Evolutionary conservation across 2,797 vertebrate species (phyloP), one percentile per base, ranked within the genome.

Genomic region (Ispidina picta): DNA sequence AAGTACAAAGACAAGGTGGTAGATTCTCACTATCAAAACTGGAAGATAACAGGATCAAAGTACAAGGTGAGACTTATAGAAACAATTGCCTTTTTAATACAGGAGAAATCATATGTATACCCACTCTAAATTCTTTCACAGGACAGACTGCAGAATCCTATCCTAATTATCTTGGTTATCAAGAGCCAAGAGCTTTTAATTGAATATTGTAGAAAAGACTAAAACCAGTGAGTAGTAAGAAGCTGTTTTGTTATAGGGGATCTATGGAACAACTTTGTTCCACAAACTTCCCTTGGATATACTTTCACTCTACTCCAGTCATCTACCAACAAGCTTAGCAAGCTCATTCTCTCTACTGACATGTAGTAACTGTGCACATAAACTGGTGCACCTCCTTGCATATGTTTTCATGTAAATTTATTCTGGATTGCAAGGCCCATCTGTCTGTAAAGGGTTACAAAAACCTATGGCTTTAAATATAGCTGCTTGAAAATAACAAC

Each of bases 11-110:
- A 35, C 9, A 66, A 51, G 25, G 29, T 33, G 7, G 6, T 23
- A 44, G 46, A 29, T 31, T 86, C 43, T 31, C 13, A 31, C 12
- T 31, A 29, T 48, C 22, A 60, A 73, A 76, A 35, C 15, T 3
- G 5, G 44, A 60, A 84, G 75, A 60, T 8, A 76, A 17, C 14
- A 60, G 5, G 23, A 63, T 8, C 17, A 66, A 60, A 52, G 39
- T 21, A 26, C 5, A 88, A 51, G 2, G 21, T 8, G 3, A 81
- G 4, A 31, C 12, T 78, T 35, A n/a, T 14, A 28, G 29, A 81
- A 29, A 43, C 1, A 8, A 26, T 0, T 72, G 6, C 0, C 2
- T 0, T 63, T 65, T 25, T 19, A 55, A 25, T 49, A 3, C 5
- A 59, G 28, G 33, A 86, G n/a, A 91, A 86, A 51, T 62, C 2